A percentile compares a stretch with the other conserved stretches of the same genome.
These are phyloP conservation scores for Dicycla oo DNA, from an alignment of 2,888 invertebrate genomes.

Conservation along the genomic window DNA sequence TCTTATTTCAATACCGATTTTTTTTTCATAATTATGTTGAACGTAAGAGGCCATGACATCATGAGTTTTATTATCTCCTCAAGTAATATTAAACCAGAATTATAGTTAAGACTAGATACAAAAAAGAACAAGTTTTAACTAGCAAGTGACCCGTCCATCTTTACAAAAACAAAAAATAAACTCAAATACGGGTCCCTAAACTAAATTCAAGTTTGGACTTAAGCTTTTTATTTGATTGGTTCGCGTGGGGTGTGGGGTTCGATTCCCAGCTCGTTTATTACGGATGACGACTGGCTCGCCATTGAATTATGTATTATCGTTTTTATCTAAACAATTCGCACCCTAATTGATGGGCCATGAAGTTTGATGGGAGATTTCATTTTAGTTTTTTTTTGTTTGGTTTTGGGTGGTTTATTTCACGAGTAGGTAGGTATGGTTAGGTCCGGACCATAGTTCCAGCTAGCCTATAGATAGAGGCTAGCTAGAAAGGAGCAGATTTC, in stretches of 20 bases:
- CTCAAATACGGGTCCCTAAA: slow-evolving; percentile 61
- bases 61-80: slow-evolving; percentile 7
- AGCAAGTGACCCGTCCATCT: slow-evolving; percentile 22
- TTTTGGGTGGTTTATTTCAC: neutral
- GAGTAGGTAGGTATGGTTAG: no score
- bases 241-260: slow-evolving; percentile 65
- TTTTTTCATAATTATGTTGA: no score
- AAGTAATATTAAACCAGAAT: slow-evolving; percentile 18
- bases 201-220: slow-evolving; percentile 44
- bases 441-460: no score
- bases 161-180: slow-evolving; percentile 42
- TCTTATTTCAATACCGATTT: no score
- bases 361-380: slow-evolving; percentile 41
- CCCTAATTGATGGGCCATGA: slow-evolving; percentile 72
- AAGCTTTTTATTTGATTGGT: slow-evolving; percentile 58
- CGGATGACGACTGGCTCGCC: slow-evolving; percentile 67
- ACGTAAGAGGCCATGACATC: neutral
- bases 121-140: slow-evolving; percentile 9
- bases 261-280: slow-evolving; percentile 69
- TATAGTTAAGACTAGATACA: neutral
- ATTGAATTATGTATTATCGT: slow-evolving; percentile 72
- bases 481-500: no score
- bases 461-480: no score
- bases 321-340: slow-evolving; percentile 65
- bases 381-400: slow-evolving; percentile 23